Evolutionary conservation across 2,888 invertebrate species (phyloP).

Genomic region (Tipula lateralis): DNA sequence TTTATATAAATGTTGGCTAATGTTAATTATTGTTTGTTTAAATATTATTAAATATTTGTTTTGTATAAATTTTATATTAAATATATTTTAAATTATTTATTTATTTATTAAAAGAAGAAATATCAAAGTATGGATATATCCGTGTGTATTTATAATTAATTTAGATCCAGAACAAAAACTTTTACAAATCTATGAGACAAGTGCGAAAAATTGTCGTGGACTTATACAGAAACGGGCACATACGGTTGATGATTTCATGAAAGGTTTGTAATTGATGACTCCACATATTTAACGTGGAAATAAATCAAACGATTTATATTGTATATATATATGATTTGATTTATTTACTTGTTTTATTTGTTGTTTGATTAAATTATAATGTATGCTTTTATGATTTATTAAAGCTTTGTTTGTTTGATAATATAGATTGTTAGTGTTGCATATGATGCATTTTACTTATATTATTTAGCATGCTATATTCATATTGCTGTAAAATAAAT

Average conservation of each 20-base stretch:
- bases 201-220: slow-evolving; percentile 38
- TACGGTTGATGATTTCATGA: slow-evolving; percentile 42
- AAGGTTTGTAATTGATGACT: slow-evolving; percentile 36
- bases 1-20: slow-evolving; percentile 1
- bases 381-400: not conserved
- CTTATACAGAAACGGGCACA: slow-evolving; percentile 41
- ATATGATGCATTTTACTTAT: slow-evolving; percentile 29
- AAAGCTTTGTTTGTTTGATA: not conserved
- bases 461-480: slow-evolving; percentile 29
- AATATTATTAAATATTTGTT: not conserved
- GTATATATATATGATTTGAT: not conserved
- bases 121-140: slow-evolving; percentile 7
- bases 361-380: not conserved
- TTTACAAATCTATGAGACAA: slow-evolving; percentile 38
- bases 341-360: not conserved
- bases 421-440: not conserved
- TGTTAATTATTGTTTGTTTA: not conserved
- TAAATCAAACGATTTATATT: not conserved
- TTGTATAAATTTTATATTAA: not conserved
- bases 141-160: slow-evolving; percentile 31
- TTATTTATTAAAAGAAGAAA: not conserved
- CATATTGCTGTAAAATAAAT: not conserved
- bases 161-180: slow-evolving; percentile 41
- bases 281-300: not conserved
- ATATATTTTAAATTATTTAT: not conserved